Base-by-base conservation (phyloP, 2,113 vertebrate species). In the Gasterosteus aculeatus region DNA sequence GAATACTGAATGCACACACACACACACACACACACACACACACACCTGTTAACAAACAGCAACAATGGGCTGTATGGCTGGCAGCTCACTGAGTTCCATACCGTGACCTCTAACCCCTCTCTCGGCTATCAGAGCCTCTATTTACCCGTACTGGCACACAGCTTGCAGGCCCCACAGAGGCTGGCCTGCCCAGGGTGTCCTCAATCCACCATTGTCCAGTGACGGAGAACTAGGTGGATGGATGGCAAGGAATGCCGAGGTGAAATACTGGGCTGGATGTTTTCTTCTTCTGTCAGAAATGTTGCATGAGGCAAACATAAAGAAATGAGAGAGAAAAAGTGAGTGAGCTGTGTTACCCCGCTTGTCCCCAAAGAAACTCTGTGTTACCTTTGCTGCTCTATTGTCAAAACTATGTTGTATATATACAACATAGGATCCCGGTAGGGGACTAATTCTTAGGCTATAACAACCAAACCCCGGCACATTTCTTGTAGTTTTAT, bases 31-130 rank as follows among this genome's bases (percentile, higher is more conserved):
- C 35, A 38, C 35, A 38, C 35, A 90, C 85, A 80, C 41, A 91
- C 87, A 91, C 94, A 96, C 95, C 94, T 95, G 95, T 93, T 94
- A 87, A 91, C 76, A 81, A 89, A 90, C 87, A 88, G 78, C 79
- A 89, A 90, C 86, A 94, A 95, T 91, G 84, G 89, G 77, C 90
- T 87, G 84, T 92, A 91, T 89, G 88, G 92, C 89, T 88, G 88
- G 88, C 89, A 90, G 86, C 72, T 85, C 72, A 80, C 77, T 92
- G 91, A 90, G 90, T 82, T 84, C 85, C 75, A 81, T 86, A 86
- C 60, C 60, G 81, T 80, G 80, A 84, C 87, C 85, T 69, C 85
- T 66, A 68, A 62, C 81, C 87, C 87, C 85, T 77, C 84, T 75
- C 79, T 79, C 74, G 8, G 72, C 71, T 64, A 78, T 68, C 81